Conservation (phyloP, 2,113 vertebrate species). For the Alaudala cheleensis region DNA sequence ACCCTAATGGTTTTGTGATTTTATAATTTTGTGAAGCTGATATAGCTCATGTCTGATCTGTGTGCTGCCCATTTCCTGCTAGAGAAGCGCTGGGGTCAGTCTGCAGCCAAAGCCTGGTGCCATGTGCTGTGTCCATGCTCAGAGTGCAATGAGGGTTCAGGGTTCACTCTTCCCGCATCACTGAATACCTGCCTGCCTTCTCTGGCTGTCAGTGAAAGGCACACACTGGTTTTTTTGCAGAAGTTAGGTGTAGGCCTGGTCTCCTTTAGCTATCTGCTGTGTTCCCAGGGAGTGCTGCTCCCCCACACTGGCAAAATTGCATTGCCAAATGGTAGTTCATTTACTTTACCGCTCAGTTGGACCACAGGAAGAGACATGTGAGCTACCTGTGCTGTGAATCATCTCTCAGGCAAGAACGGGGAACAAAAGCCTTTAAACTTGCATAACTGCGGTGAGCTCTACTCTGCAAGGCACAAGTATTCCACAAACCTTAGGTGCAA, state of each 20-base stretch:
- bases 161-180: accelerated
- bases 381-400: not conserved
- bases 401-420: not conserved
- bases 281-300: accelerated
- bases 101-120: not conserved
- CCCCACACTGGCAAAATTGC: not conserved
- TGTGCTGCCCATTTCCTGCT: not conserved
- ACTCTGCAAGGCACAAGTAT: not conserved
- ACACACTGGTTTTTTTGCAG: accelerated
- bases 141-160: accelerated
- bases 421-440: not conserved
- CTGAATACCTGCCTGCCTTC: not conserved
- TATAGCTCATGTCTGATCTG: accelerated
- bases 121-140: accelerated
- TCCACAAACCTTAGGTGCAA: not conserved
- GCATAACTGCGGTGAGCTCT: not conserved
- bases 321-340: not conserved
- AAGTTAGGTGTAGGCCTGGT: not conserved
- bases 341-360: accelerated
- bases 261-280: accelerated
- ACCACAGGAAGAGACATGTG: not conserved
- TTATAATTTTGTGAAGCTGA: not conserved
- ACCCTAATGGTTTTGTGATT: not conserved
- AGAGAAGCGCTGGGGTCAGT: accelerated
- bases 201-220: not conserved